Evolutionary conservation across 2,797 vertebrate genomes (phyloP), one percentile per base, ranked within the genome.

Genomic region (Leuciscus waleckii): DNA sequence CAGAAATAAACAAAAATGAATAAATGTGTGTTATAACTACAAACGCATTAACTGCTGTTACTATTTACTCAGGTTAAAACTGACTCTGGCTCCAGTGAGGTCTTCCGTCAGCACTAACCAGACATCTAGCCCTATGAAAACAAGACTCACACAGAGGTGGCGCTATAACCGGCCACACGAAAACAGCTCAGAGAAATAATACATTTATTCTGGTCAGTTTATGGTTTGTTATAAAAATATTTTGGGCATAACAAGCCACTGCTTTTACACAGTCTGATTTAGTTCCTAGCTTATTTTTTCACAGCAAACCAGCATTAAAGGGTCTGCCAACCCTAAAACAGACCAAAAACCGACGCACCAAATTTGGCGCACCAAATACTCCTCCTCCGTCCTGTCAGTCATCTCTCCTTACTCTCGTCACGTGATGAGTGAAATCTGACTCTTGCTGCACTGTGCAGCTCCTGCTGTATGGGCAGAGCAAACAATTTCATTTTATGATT

Each of bases 171-270:
- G 29, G 63, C 63, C 19, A 7, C 19, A 56, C 49, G 58, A 13
- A 84, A 54, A 84, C 49, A 43, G 49, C 74, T 84, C 35, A 78
- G 19, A 56, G 21, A 84, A 78, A 78, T 21, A 5, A 81, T 54
- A 35, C 19, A 78, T 77, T 78, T 46, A 70, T 78, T 70, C 2
- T 58, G 37, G 49, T 78, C 74, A 69, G 63, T 84, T 69, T 84
- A 84, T 78, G 51, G 26, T 39, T 23, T 32, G n/a, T n/a, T 2
- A 67, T 13, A 29, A 56, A 77, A 51, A 68, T 21, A 35, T 68
- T 79, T 54, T 76, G 74, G 21, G 21, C 6, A 76, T 16, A 76
- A 37, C 49, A 54, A 56, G 3, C 32, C 2, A 21, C 32, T 76
- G 7, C 32, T 56, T 76, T 56, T 76, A 56, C 11, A 37, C 74